A percentile compares a stretch with the other conserved stretches of the same genome.
Evolutionary conservation across 2,113 vertebrate genomes (phyloP).

Genomic region (Dasyornis broadbenti): DNA sequence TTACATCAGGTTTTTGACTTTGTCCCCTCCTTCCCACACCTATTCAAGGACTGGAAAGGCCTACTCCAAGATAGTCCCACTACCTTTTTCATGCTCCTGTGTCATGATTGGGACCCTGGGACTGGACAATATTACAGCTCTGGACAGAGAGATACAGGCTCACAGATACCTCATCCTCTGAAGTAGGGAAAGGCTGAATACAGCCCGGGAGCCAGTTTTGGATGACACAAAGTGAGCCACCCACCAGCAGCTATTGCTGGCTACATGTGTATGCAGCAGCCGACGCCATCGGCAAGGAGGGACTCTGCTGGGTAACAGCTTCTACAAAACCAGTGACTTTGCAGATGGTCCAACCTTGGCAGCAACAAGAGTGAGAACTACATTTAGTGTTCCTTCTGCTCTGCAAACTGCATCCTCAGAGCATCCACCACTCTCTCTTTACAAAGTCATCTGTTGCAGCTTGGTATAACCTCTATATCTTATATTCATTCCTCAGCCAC

Average conservation of each 20-base stretch:
- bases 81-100: not conserved
- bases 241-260: not conserved
- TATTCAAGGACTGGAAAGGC: not conserved
- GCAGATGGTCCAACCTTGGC: not conserved
- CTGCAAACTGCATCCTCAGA: not conserved
- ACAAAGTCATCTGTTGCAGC: not conserved
- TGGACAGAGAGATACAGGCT: not conserved
- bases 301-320: not conserved
- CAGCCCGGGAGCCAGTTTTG: not conserved
- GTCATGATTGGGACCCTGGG: not conserved
- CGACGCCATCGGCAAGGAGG: fast-evolving
- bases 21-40: not conserved
- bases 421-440: not conserved
- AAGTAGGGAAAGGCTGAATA: not conserved
- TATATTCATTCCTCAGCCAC: not conserved
- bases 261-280: not conserved
- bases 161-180: not conserved
- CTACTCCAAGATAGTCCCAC: not conserved
- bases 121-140: not conserved
- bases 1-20: not conserved
- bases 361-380: not conserved
- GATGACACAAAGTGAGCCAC: not conserved
- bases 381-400: not conserved
- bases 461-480: not conserved
- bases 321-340: not conserved